Conservation (phyloP, 2,888 invertebrate genomes). For the Heliconius ismenius region DNA sequence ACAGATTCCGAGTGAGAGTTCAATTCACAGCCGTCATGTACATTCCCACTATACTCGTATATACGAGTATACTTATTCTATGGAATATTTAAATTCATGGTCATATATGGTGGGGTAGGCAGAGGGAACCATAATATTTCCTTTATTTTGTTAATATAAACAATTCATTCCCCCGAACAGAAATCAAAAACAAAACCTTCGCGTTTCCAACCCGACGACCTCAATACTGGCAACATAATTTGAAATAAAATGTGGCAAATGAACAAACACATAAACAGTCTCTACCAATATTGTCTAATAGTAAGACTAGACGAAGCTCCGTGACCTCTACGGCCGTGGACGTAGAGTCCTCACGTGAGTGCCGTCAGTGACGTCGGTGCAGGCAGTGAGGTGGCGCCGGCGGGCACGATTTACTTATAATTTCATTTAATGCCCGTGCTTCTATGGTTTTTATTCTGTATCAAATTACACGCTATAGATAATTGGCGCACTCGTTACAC, state of each 20-base stretch:
- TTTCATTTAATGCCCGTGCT: slow-evolving; percentile 38
- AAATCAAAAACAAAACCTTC: too few relatives aligned
- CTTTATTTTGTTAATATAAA: too few relatives aligned
- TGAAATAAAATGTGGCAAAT: background rate
- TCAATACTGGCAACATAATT: background rate
- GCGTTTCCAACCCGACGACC: too few relatives aligned
- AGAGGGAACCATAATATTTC: too few relatives aligned
- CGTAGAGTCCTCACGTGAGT: slow-evolving; percentile 2
- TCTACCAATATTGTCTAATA: background rate
- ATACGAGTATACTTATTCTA: too few relatives aligned
- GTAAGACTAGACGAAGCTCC: background rate
- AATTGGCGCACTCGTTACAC: slow-evolving; percentile 25
- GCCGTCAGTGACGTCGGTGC: slow-evolving; percentile 19
- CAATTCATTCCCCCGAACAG: too few relatives aligned
- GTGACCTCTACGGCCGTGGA: slow-evolving; percentile 11
- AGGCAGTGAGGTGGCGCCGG: slow-evolving; percentile 20
- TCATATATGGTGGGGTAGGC: too few relatives aligned
- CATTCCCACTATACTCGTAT: too few relatives aligned
- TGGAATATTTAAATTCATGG: too few relatives aligned
- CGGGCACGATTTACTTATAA: slow-evolving; percentile 36
- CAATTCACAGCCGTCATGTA: too few relatives aligned
- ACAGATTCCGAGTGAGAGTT: too few relatives aligned
- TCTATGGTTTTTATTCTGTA: slow-evolving; percentile 38
- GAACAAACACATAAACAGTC: slow-evolving; percentile 8
- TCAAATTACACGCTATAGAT: slow-evolving; percentile 26